A percentile compares a stretch with the other conserved stretches of the same genome.
Evolutionary conservation across 2,888 invertebrate species (phyloP).

Genomic region (Drosophila neonasuta): DNA sequence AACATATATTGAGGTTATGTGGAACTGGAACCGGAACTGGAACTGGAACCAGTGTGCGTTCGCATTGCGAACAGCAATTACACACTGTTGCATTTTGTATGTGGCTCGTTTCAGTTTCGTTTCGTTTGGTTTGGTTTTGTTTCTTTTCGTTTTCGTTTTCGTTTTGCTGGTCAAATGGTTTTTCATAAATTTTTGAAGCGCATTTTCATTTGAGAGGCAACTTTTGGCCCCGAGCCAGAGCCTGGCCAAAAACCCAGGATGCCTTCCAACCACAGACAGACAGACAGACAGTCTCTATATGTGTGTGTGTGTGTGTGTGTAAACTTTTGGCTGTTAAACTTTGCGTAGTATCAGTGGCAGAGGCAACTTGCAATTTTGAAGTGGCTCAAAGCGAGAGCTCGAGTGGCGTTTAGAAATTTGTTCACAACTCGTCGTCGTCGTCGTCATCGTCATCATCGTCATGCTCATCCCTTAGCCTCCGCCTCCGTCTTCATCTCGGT

Average conservation of each 20-base stretch:
- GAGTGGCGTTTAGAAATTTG: constrained; percentile 66
- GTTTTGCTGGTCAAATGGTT: constrained; percentile 52
- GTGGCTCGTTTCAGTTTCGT: constrained; percentile 27
- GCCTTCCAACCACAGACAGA: constrained; percentile 32
- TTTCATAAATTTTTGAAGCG: constrained; percentile 69
- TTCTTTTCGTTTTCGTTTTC: background rate
- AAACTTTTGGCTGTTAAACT: constrained; percentile 56
- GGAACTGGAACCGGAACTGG: background rate
- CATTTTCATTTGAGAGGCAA: constrained; percentile 63
- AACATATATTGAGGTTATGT: no score
- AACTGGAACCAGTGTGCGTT: constrained; percentile 8
- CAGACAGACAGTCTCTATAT: constrained; percentile 15
- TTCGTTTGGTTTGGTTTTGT: background rate
- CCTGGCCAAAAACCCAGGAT: constrained; percentile 19
- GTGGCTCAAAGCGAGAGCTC: constrained; percentile 64
- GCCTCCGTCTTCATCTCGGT: constrained; percentile 1
- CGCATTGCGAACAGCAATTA: constrained; percentile 34
- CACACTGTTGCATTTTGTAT: constrained; percentile 52
- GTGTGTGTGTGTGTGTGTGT: constrained; percentile 29
- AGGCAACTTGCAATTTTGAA: constrained; percentile 61
- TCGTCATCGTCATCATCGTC: background rate
- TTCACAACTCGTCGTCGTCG: constrained; percentile 60
- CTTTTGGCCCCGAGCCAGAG: constrained; percentile 51
- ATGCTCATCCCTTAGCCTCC: constrained; percentile 3
- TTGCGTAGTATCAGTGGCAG: constrained; percentile 66